A percentile compares a stretch with the other conserved stretches of the same genome.
These are phyloP conservation scores for Furcifer pardalis DNA, from an alignment of 2,797 vertebrate genomes.

Conservation along the genomic window DNA sequence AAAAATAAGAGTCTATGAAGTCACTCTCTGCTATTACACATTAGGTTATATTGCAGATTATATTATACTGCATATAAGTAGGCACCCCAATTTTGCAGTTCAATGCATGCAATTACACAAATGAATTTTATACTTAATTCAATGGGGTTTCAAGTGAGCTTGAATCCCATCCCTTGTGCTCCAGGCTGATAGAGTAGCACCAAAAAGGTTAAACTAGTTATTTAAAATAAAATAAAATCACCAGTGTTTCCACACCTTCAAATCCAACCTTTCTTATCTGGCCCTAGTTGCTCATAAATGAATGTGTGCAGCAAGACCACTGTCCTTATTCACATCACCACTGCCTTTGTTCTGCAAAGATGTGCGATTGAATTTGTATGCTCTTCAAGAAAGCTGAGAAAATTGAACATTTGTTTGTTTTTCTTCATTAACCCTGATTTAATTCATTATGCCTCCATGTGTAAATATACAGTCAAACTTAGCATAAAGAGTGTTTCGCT, in stretches of 20 bases:
- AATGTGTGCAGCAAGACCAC: neutral
- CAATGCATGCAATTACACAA: conserved; percentile 19
- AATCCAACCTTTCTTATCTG: conserved; percentile 13
- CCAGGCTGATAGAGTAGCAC: conserved; percentile 4
- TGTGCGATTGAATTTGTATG: neutral
- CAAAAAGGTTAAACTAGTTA: conserved; percentile 13
- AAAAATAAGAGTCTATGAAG: neutral
- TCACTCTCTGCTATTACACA: neutral
- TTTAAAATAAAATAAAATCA: neutral
- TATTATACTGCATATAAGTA: too few species aligned
- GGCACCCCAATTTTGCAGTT: conserved; percentile 39
- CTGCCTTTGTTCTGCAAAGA: conserved; percentile 19
- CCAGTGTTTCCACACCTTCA: neutral
- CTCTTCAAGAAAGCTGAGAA: neutral
- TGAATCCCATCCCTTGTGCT: conserved; percentile 16
- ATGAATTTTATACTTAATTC: conserved; percentile 35
- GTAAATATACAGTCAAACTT: too few species aligned
- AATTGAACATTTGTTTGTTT: fast-evolving
- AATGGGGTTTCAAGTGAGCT: conserved; percentile 31
- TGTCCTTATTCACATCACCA: neutral
- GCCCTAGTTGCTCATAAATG: neutral
- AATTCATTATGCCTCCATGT: neutral
- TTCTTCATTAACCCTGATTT: neutral
- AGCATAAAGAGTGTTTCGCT: too few species aligned
- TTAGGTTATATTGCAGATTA: too few species aligned